Evolutionary conservation across 2,888 invertebrate species (phyloP).

Genomic region (Malthinus seriepunctatus): DNA sequence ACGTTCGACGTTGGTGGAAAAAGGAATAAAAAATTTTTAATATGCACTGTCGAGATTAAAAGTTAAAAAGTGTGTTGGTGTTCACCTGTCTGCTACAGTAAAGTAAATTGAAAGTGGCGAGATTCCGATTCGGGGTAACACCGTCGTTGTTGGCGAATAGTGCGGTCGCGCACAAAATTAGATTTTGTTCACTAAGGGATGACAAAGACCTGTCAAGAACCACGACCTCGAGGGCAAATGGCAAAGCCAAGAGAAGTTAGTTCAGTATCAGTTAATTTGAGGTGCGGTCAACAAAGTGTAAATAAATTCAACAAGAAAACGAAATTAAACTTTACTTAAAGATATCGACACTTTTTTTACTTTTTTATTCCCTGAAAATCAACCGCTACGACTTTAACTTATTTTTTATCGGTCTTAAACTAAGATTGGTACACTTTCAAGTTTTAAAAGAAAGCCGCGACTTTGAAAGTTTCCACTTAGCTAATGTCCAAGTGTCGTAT

Average conservation of each 20-base stretch:
- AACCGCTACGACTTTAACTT: conserved; percentile 27
- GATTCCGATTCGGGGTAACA: conserved; percentile 31
- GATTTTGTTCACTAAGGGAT: conserved; percentile 32
- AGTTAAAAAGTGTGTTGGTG: conserved; percentile 14
- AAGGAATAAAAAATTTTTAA: neutral
- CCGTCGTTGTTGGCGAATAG: conserved; percentile 32
- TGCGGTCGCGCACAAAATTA: conserved; percentile 36
- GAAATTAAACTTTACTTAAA: conserved; percentile 36
- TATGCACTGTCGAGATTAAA: neutral
- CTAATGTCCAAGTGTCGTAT: conserved; percentile 24
- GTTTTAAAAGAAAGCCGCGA: conserved; percentile 42
- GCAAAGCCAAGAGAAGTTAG: conserved; percentile 19
- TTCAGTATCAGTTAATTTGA: conserved; percentile 31
- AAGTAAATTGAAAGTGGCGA: conserved; percentile 36
- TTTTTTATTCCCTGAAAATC: conserved; percentile 11
- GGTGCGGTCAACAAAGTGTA: conserved; percentile 43
- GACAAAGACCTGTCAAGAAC: conserved; percentile 32
- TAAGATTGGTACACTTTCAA: conserved; percentile 38
- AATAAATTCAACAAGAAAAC: conserved; percentile 44
- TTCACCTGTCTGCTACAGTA: conserved; percentile 32
- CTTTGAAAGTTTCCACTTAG: conserved; percentile 35
- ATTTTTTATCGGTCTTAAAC: conserved; percentile 32
- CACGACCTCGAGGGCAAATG: conserved; percentile 27
- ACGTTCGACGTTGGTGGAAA: neutral
- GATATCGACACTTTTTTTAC: conserved; percentile 5